phyloP scores from a whole-genome alignment of 2,888 invertebrate species.

The Anorthoa munda region DNA sequence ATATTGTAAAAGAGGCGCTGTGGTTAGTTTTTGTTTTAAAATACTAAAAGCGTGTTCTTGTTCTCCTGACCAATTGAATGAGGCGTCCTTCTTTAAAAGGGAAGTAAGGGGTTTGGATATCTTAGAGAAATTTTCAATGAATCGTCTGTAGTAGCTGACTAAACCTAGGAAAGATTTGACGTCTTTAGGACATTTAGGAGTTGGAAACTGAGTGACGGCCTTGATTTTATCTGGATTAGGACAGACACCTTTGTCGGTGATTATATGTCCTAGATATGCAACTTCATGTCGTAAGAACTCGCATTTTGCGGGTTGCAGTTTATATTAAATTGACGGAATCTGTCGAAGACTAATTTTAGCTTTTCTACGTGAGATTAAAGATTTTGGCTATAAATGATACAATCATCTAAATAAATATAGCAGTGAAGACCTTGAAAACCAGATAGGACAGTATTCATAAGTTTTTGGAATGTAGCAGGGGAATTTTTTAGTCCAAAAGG shows the following conservation, averaged over 20 bases:
- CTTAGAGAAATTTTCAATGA: constrained; percentile 3
- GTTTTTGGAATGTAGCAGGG: background rate
- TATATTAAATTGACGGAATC: constrained; percentile 10
- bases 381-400: constrained; percentile 11
- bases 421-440: no score
- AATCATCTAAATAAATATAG: no score
- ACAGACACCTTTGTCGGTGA: constrained; percentile 8
- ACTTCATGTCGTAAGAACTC: constrained; percentile 4
- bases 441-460: no score
- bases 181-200: constrained; percentile 7
- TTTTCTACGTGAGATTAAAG: constrained; percentile 7
- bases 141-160: background rate
- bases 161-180: constrained; percentile 1
- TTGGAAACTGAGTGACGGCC: constrained; percentile 13
- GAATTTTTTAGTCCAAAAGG: constrained; percentile 6
- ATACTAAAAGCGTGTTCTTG: background rate
- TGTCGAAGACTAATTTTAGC: constrained; percentile 2
- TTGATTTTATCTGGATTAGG: constrained; percentile 16
- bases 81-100: constrained; percentile 6
- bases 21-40: background rate
- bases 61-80: background rate
- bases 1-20: background rate
- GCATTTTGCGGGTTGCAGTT: constrained; percentile 8
- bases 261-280: constrained; percentile 6
- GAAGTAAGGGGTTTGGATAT: background rate